Base-by-base conservation (phyloP, 2,888 invertebrate genomes). In the Antitype chi region DNA sequence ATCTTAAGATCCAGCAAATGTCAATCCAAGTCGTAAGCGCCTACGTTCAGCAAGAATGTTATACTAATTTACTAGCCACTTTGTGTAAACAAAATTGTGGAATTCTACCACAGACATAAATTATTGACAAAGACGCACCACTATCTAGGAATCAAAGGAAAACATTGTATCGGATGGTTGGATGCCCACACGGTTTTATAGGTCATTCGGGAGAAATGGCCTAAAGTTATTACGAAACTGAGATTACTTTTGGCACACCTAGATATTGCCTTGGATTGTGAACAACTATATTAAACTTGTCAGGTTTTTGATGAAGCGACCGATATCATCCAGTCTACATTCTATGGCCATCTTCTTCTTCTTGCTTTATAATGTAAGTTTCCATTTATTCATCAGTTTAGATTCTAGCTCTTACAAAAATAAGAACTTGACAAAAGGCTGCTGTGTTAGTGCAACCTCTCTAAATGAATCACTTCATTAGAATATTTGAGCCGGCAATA, bases 11-110 rank as follows among this genome's bases (percentile, higher is more conserved):
- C 5, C 25, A 17, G 57, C 5, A 52, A 38, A 66, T 13, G 0
- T 62, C 47, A 71, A 49, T 70, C 60, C 2, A 38, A 63, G 28
- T 67, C n/a, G 20, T 69, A 78, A 85, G 67, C 68, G 75, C 74
- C 78, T 72, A 83, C 69, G 72, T 75, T 76, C 79, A 78, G 71
- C 67, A 80, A 77, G 71, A 81, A 78, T 84, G 74, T 77, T 59
- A 72, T 71, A 69, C 75, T 84, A 70, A 86, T 86, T 81, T 86
- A 76, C 52, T 76, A 47, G 55, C 57, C 62, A 71, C 66, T 75
- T 70, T 71, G n/a, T 85, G 11, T 73, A 70, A 63, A 86, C 62
- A 69, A 60, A 78, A 60, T 76, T 70, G 67, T 72, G 66, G 71
- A 72, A 84, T 74, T 81, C 66, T 70, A 71, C 62, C 53, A 55